phyloP scores from a whole-genome alignment of 2,888 invertebrate genomes.

The Raillietiella orientalis region DNA sequence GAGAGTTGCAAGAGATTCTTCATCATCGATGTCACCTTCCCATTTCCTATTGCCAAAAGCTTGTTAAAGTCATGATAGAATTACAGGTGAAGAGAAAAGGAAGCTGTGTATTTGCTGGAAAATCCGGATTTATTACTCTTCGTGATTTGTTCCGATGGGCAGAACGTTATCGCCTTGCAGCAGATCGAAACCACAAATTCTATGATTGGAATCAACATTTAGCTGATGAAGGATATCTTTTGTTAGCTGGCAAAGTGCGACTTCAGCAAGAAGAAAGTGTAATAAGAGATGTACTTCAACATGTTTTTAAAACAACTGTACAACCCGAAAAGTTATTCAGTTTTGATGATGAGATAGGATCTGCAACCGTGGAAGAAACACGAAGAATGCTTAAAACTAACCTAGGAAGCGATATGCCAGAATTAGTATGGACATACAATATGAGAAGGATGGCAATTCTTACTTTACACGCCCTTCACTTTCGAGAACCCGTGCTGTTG shows the following conservation, averaged over 20 bases:
- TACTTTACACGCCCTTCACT: constrained; percentile 37
- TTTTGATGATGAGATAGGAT: constrained; percentile 12
- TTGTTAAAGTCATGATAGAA: constrained; percentile 68
- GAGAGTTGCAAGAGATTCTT: constrained; percentile 57
- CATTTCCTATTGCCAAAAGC: constrained; percentile 50
- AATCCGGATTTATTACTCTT: constrained; percentile 64
- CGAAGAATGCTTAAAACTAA: too few relatives aligned
- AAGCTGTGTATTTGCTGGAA: constrained; percentile 64
- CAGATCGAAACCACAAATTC: constrained; percentile 22
- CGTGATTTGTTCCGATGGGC: constrained; percentile 88
- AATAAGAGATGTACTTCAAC: constrained; percentile 41
- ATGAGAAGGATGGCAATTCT: constrained; percentile 35
- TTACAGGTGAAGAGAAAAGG: constrained; percentile 46
- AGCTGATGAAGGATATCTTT: constrained; percentile 39
- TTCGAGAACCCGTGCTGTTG: constrained; percentile 70
- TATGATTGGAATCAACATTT: constrained; percentile 94
- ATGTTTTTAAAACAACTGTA: constrained; percentile 42
- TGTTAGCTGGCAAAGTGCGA: not conserved
- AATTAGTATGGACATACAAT: constrained; percentile 61
- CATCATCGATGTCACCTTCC: constrained; percentile 64
- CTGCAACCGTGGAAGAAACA: not conserved
- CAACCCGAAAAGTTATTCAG: constrained; percentile 34
- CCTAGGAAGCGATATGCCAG: not conserved
- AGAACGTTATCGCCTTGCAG: constrained; percentile 50
- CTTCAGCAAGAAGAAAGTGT: not conserved